phyloP scores from a whole-genome alignment of 2,113 vertebrate species.

The Daubentonia madagascariensis region DNA sequence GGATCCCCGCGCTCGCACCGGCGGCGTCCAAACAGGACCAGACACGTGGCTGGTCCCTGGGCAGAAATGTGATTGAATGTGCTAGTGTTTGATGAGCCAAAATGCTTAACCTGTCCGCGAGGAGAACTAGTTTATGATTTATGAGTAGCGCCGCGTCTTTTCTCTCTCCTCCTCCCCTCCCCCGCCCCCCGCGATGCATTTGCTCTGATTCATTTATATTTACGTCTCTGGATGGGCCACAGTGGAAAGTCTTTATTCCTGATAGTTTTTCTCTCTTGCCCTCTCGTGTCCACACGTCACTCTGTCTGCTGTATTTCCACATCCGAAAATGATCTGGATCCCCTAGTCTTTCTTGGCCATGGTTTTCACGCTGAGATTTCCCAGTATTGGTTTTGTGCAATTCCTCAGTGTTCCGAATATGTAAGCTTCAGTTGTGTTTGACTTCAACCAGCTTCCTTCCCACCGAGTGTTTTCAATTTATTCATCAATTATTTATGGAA shows the following conservation, averaged over 20 bases:
- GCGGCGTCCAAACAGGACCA: neutral
- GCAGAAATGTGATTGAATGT: neutral
- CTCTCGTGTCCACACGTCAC: neutral
- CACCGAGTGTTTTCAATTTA: neutral
- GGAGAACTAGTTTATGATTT: slow-evolving; percentile 23
- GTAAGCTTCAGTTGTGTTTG: neutral
- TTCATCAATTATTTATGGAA: neutral
- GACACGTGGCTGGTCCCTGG: neutral
- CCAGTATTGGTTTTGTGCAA: neutral
- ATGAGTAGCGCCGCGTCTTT: neutral
- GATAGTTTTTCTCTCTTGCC: neutral
- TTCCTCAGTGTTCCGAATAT: neutral
- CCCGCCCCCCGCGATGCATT: neutral
- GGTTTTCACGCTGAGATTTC: neutral
- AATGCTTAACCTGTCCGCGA: slow-evolving; percentile 2
- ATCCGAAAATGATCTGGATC: neutral
- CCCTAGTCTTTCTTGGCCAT: neutral
- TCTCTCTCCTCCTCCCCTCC: neutral
- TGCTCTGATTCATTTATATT: neutral
- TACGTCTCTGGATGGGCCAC: neutral
- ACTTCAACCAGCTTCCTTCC: neutral
- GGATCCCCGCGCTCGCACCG: neutral
- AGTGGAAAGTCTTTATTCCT: neutral
- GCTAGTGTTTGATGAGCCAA: slow-evolving; percentile 29
- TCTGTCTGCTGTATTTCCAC: neutral